A percentile compares a stretch with the other conserved stretches of the same genome.
phyloP scores from a whole-genome alignment of 2,797 vertebrate genomes.

The Salarias fasciatus region DNA sequence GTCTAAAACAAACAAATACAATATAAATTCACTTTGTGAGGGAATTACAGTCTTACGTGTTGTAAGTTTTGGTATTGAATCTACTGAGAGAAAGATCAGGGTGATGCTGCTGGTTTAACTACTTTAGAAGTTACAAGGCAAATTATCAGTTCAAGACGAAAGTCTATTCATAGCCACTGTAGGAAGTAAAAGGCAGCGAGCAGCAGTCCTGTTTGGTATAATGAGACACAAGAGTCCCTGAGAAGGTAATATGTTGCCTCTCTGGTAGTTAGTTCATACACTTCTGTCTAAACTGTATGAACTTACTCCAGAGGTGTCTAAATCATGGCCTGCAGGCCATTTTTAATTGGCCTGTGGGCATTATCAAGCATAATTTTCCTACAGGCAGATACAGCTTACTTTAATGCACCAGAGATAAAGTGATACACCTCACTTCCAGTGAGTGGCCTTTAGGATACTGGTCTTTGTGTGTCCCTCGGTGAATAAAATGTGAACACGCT shows the following conservation, averaged over 20 bases:
- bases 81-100: constrained; percentile 6
- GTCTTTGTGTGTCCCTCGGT: too few relatives aligned
- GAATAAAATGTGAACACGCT: too few relatives aligned
- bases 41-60: background rate
- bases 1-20: too few relatives aligned
- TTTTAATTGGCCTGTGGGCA: too few relatives aligned
- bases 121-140: background rate
- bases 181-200: constrained; percentile 26
- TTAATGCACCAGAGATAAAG: too few relatives aligned
- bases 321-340: too few relatives aligned
- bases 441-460: too few relatives aligned
- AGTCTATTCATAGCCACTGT: constrained; percentile 7
- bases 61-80: background rate
- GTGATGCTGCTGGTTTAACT: constrained; percentile 2
- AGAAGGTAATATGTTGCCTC: constrained; percentile 25
- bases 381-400: too few relatives aligned
- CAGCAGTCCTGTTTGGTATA: constrained; percentile 21
- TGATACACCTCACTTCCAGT: too few relatives aligned
- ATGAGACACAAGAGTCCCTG: constrained; percentile 23
- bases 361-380: too few relatives aligned
- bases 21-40: background rate
- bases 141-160: constrained; percentile 9
- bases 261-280: background rate
- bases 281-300: background rate
- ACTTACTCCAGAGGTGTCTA: background rate